Base-by-base conservation (phyloP, 2,113 vertebrate genomes). In the Arothron firmamentum region DNA sequence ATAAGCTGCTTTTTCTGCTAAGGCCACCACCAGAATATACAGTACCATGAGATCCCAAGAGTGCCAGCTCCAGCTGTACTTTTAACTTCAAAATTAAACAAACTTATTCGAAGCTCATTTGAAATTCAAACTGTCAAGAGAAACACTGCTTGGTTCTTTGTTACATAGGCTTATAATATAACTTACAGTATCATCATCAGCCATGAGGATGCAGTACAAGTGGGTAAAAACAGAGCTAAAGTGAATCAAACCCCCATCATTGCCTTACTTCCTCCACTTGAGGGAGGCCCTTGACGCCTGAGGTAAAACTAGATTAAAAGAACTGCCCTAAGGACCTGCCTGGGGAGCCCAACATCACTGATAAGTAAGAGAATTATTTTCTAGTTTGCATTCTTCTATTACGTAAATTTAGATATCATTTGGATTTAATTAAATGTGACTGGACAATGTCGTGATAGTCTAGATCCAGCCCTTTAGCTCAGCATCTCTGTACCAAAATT, bases 401-500 rank as follows among this genome's bases (percentile, higher is more conserved):
- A 80, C 72, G 72, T 74, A 46, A 62, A 86, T 84, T 77, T 85
- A 77, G 81, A 64, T 65, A 65, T 66, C 68, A 74, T 82, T 87
- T 77, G 66, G 74, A 77, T 83, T 71, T 81, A 72, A 88, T 88
- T 88, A 77, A 77, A 73, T 60, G 64, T 65, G 56, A 82, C 78
- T 82, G 84, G 68, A 74, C 47, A 18, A 65, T 19, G 11, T 49
- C 21, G 55, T 17, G 53, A n/a, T n/a, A n/a, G n/a, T 25, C 25
- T 3, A 25, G 25, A 25, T 25, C 25, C 25, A 25, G 25, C 5
- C 25, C 25, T 28, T 28, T 28, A 28, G 25, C 25, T 28, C 25
- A 28, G 25, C 25, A 38, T 11, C 11, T 10, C 34, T 38, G 34
- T 38, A 38, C 34, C 34, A 38, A 38, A 11, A 38, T 10, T 38